Evolutionary conservation across 2,888 invertebrate species (phyloP), one percentile per base, ranked within the genome.

Genomic region (Labia minor): DNA sequence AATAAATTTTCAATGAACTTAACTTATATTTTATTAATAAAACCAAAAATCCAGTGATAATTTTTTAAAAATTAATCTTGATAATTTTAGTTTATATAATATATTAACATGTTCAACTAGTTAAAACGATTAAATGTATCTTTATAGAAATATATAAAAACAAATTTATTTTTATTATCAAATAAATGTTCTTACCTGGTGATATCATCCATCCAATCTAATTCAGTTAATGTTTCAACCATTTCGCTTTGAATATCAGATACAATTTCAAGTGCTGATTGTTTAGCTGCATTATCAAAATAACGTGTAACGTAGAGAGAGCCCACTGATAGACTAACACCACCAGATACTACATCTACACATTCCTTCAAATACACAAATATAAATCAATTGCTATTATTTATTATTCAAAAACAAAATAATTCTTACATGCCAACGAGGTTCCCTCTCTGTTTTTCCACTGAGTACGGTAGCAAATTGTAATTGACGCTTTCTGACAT

Each of bases 121-220:
- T n/a, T n/a, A n/a, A n/a, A n/a, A n/a, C n/a, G n/a, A n/a, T n/a
- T n/a, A n/a, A n/a, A n/a, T n/a, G n/a, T n/a, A n/a, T n/a, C n/a
- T n/a, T n/a, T n/a, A n/a, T n/a, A n/a, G n/a, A n/a, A n/a, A n/a
- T n/a, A n/a, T n/a, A n/a, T n/a, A n/a, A n/a, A n/a, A n/a, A n/a
- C n/a, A n/a, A n/a, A n/a, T n/a, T n/a, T n/a, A n/a, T n/a, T n/a
- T n/a, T n/a, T n/a, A n/a, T n/a, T n/a, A n/a, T n/a, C n/a, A n/a
- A n/a, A n/a, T n/a, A n/a, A 49, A 49, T 49, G 3, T 8, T 64
- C 75, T 73, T 69, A 74, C 75, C 75, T 86, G 0, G 96, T 96
- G 70, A 81, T 79, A 0, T 86, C 85, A 75, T 96, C 95, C 96
- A 97, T 96, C 96, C 96, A 97, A 63, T 89, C 88, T 14, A 95